Conservation (phyloP, 2,888 invertebrate genomes). For the Sarcophaga subvicina region DNA sequence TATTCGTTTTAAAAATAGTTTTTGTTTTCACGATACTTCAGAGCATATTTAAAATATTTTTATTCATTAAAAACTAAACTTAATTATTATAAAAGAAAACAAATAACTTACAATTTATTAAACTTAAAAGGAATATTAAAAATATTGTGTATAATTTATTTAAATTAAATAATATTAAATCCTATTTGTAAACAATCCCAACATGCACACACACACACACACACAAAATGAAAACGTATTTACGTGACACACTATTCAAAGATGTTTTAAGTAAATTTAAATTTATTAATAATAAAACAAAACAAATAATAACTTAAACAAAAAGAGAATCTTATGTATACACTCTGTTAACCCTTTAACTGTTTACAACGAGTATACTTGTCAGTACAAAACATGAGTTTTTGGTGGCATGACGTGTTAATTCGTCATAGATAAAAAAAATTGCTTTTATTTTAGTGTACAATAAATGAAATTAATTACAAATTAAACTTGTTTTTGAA, state of each 20-base stretch:
- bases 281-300: neutral
- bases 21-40: no score
- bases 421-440: no score
- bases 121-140: neutral
- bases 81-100: neutral
- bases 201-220: constrained; percentile 11
- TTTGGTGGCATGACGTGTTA: no score
- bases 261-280: neutral
- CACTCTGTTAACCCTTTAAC: constrained; percentile 35
- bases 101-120: constrained; percentile 35
- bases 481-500: no score
- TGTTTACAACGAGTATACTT: no score
- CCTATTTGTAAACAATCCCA: neutral
- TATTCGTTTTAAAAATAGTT: no score
- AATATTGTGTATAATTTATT: neutral
- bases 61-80: constrained; percentile 18
- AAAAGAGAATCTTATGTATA: constrained; percentile 64
- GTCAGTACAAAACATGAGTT: no score
- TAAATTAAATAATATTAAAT: constrained; percentile 7
- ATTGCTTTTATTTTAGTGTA: no score
- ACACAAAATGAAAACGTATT: constrained; percentile 11
- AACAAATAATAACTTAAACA: neutral
- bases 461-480: no score
- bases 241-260: neutral
- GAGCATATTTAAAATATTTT: constrained; percentile 4